A percentile compares a stretch with the other conserved stretches of the same genome.
Conservation (phyloP, 1,140 invertebrate genomes). For the Drosophila parabipectinata region DNA sequence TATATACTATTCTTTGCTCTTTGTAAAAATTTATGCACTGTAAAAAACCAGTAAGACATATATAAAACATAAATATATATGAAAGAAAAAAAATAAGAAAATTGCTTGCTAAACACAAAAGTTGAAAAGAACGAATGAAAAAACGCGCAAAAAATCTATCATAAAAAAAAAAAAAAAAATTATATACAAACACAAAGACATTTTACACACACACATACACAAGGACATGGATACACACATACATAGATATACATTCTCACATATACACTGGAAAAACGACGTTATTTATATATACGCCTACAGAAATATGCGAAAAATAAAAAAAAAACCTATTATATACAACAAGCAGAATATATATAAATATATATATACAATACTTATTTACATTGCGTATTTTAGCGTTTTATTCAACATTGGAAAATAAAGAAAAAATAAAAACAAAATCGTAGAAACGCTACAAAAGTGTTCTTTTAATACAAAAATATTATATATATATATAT, state of each 20-base stretch:
- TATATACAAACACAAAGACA: slow-evolving; percentile 13
- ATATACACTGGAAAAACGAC: slow-evolving; percentile 57
- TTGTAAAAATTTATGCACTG: slow-evolving; percentile 58
- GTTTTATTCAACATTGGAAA: slow-evolving; percentile 67
- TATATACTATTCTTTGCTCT: slow-evolving; percentile 22
- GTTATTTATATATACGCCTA: slow-evolving; percentile 72
- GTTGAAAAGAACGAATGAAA: slow-evolving; percentile 28
- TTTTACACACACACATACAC: slow-evolving; percentile 37
- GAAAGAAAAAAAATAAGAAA: slow-evolving; percentile 25
- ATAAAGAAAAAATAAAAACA: slow-evolving; percentile 36
- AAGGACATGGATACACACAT: not conserved
- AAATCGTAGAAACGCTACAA: slow-evolving; percentile 49
- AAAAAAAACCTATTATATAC: slow-evolving; percentile 67
- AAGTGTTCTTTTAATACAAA: slow-evolving; percentile 63
- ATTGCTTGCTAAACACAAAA: slow-evolving; percentile 54
- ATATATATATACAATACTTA: slow-evolving; percentile 66
- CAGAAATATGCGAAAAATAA: slow-evolving; percentile 41
- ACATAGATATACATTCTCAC: slow-evolving; percentile 23
- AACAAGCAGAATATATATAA: slow-evolving; percentile 52
- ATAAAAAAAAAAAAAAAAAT: slow-evolving; percentile 21
- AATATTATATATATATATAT: slow-evolving; percentile 11
- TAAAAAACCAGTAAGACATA: slow-evolving; percentile 39
- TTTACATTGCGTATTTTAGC: slow-evolving; percentile 74
- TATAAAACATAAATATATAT: slow-evolving; percentile 32
- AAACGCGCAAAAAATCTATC: slow-evolving; percentile 61